Evolutionary conservation across 1,140 invertebrate genomes (phyloP).

Genomic region (Neodiprion virginianus): DNA sequence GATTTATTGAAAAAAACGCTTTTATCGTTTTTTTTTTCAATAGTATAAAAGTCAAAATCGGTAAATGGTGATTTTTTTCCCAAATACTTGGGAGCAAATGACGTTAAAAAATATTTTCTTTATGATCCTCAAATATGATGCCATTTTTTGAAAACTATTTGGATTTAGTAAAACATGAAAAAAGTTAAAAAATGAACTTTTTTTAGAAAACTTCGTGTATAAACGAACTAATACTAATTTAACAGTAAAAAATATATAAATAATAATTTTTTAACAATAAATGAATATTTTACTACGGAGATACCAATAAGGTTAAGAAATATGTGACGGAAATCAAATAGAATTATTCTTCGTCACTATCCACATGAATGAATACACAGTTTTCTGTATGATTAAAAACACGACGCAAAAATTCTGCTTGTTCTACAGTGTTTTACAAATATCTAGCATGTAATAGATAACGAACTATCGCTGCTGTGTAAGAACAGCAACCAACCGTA

Average conservation of each 20-base stretch:
- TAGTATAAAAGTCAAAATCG: slow-evolving; percentile 20
- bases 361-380: slow-evolving; percentile 26
- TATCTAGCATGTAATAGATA: slow-evolving; percentile 20
- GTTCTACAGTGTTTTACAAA: slow-evolving; percentile 27
- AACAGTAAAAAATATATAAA: background rate
- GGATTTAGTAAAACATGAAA: slow-evolving; percentile 1
- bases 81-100: no score
- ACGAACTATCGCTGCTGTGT: no score
- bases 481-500: no score
- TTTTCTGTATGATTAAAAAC: slow-evolving; percentile 25
- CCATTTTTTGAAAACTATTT: background rate
- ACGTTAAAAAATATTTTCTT: no score
- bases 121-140: no score
- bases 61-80: background rate
- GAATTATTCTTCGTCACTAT: slow-evolving; percentile 29
- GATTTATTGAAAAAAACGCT: slow-evolving; percentile 15
- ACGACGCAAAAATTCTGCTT: slow-evolving; percentile 26
- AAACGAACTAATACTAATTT: background rate
- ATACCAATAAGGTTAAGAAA: background rate
- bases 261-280: background rate
- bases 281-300: background rate
- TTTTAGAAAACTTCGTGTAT: background rate
- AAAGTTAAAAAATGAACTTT: background rate
- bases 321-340: background rate
- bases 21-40: slow-evolving; percentile 23